Conservation (phyloP, 2,797 vertebrate genomes). For the Lacerta agilis region DNA sequence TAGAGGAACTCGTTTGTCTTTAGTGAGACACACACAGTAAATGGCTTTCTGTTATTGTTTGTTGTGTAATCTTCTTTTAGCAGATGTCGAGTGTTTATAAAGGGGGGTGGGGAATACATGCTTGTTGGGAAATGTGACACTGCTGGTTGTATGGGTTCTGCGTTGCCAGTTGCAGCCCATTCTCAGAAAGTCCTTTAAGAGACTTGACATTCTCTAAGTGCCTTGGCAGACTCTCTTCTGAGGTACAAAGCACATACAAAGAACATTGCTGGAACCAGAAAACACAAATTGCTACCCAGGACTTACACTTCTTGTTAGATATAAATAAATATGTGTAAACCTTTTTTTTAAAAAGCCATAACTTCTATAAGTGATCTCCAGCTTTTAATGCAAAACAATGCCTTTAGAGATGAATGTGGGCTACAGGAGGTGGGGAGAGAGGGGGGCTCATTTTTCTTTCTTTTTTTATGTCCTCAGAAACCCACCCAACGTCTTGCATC, state of each 20-base stretch:
- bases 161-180: constrained; percentile 69
- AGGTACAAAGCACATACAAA: constrained; percentile 79
- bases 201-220: constrained; percentile 79
- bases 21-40: constrained; percentile 61
- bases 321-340: constrained; percentile 54
- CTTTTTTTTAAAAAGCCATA: constrained; percentile 77
- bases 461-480: constrained; percentile 22
- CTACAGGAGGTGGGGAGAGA: not conserved
- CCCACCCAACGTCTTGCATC: constrained; percentile 16
- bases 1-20: constrained; percentile 69
- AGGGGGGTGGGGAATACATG: constrained; percentile 44
- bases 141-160: constrained; percentile 72
- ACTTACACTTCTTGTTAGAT: constrained; percentile 74
- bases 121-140: constrained; percentile 61
- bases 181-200: constrained; percentile 72
- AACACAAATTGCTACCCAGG: constrained; percentile 71
- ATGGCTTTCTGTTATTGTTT: constrained; percentile 56
- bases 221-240: constrained; percentile 81
- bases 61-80: constrained; percentile 65
- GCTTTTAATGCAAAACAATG: constrained; percentile 77
- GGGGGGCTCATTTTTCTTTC: not conserved
- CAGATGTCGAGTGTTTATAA: constrained; percentile 65
- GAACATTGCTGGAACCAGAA: constrained; percentile 75
- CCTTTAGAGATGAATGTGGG: constrained; percentile 63
- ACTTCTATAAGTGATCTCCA: constrained; percentile 78